phyloP scores from a whole-genome alignment of 2,797 vertebrate species.

The Vespertilio murinus region DNA sequence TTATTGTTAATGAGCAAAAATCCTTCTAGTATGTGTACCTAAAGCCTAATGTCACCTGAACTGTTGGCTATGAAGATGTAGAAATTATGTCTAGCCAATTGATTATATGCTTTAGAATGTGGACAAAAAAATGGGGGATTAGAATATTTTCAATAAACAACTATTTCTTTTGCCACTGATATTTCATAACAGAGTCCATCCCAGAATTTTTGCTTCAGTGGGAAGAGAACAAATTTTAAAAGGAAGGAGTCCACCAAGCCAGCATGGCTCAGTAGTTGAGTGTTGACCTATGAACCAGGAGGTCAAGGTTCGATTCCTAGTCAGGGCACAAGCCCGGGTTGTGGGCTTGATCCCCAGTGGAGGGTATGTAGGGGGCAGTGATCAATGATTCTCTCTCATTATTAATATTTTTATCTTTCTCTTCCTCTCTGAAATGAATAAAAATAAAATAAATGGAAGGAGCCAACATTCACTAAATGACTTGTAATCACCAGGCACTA shows the following conservation, averaged over 20 bases:
- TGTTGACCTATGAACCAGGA: no score
- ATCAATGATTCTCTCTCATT: no score
- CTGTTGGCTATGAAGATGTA: neutral
- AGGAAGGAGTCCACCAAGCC: neutral
- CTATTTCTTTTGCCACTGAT: neutral
- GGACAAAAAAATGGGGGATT: neutral
- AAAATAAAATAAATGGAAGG: conserved; percentile 15
- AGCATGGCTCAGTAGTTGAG: no score
- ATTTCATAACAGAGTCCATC: neutral
- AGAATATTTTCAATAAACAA: neutral
- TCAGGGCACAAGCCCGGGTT: no score
- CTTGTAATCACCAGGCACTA: conserved; percentile 18
- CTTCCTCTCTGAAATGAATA: no score
- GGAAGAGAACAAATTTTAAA: conserved; percentile 52
- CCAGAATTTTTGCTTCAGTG: conserved; percentile 48
- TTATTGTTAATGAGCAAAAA: conserved; percentile 21
- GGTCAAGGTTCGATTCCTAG: no score
- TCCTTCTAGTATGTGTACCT: neutral
- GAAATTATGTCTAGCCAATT: neutral
- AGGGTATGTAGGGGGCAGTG: no score
- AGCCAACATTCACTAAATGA: conserved; percentile 15
- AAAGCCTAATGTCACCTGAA: neutral
- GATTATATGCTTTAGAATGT: neutral
- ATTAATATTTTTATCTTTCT: no score
- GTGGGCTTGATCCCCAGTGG: no score